Evolutionary conservation across 2,888 invertebrate species (phyloP), one percentile per base, ranked within the genome.

Genomic region (Drymonia ruficornis): DNA sequence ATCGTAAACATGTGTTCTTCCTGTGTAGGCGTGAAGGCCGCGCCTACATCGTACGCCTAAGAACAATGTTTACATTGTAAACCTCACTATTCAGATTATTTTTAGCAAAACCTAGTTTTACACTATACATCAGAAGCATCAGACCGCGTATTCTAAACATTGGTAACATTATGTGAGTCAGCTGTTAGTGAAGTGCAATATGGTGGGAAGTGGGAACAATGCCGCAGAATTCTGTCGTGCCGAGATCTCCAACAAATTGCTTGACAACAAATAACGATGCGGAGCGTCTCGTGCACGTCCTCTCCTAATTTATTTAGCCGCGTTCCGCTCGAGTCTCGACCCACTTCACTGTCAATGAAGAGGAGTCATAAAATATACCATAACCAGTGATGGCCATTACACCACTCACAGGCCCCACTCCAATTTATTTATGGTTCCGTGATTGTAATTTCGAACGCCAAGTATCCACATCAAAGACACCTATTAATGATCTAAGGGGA

Each of bases 1-100:
- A 15, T n/a, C 74, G 77, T 84, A 85, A 88, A 87, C 89, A 91
- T 86, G 78, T 90, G 89, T 87, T 85, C 79, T 87, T 85, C 79
- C 70, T 65, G 53, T 65, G 86, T 86, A 82, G 87, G 86, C 83
- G 84, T 78, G 77, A 82, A 89, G 89, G 89, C 79, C 88, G 63
- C 80, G 77, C 83, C 83, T 76, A 81, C 85, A 74, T 75, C 67
- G 51, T 51, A 55, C 40, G 65, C 68, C 63, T 67, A 65, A 68
- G 65, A 43, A 74, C 68, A 63, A 71, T 83, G 81, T 85, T 85
- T 84, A 85, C 76, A 76, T 78, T 78, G 69, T 75, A 67, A 79
- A 76, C 78, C 74, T 77, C 72, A 77, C 67, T 73, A 72, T 77
- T 74, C 67, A 72, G 60, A 68, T 60, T 75, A 82, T 78, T 82